A percentile compares a stretch with the other conserved stretches of the same genome.
These are phyloP conservation scores for Micrasema minimum DNA, from an alignment of 1,140 invertebrate species.

Conservation along the genomic window DNA sequence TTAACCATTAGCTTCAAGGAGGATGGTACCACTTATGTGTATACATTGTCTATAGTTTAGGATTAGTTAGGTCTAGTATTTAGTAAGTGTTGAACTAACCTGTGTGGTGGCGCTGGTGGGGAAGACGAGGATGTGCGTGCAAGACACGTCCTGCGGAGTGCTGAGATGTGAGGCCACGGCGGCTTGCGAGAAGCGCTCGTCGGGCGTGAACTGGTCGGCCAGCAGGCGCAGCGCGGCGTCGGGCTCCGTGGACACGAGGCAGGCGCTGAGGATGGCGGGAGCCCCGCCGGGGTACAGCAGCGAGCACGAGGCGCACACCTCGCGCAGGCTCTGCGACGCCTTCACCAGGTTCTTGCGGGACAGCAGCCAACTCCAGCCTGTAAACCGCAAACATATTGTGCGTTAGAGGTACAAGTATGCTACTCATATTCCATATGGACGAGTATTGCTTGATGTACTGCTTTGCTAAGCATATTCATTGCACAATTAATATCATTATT, in stretches of 20 bases:
- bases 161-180: constrained; percentile 86
- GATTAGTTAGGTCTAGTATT: too few relatives aligned
- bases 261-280: constrained; percentile 95
- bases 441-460: too few relatives aligned
- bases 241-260: constrained; percentile 95
- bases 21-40: too few relatives aligned
- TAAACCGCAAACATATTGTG: constrained; percentile 1
- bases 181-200: constrained; percentile 87
- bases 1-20: too few relatives aligned
- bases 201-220: constrained; percentile 94
- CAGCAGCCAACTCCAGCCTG: constrained; percentile 92
- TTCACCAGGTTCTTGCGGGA: constrained; percentile 90
- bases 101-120: constrained; percentile 97
- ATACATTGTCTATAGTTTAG: too few relatives aligned
- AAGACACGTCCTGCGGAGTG: constrained; percentile 93
- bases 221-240: constrained; percentile 93
- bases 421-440: too few relatives aligned
- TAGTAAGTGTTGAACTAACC: too few relatives aligned
- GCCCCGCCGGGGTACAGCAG: constrained; percentile 82
- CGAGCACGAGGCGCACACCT: constrained; percentile 90
- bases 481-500: too few relatives aligned
- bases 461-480: too few relatives aligned
- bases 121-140: constrained; percentile 98
- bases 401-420: too few relatives aligned
- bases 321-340: constrained; percentile 88